Conservation (phyloP, 2,113 vertebrate genomes). For the Malurus elegans region DNA sequence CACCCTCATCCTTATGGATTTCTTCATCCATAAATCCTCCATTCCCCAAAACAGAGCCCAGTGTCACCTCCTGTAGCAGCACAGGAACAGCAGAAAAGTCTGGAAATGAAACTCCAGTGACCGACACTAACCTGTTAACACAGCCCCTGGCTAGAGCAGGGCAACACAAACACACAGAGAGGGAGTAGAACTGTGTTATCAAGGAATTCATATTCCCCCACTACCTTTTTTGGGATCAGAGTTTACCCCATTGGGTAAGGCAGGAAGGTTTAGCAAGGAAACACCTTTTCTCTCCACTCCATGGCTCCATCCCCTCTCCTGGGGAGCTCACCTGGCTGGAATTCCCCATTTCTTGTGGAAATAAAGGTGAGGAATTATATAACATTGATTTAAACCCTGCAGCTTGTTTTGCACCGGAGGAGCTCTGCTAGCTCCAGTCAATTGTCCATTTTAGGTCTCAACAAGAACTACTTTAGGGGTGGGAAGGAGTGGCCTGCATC, state of each 20-base stretch:
- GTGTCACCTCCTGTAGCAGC: not conserved
- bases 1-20: not conserved
- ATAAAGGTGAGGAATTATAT: not conserved
- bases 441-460: not conserved
- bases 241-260: not conserved
- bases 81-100: not conserved
- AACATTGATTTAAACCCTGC: not conserved
- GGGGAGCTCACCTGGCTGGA: not conserved
- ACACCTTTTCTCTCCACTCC: not conserved
- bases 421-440: not conserved
- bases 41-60: not conserved
- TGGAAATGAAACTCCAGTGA: not conserved
- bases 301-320: not conserved
- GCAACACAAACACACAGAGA: accelerated
- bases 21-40: not conserved
- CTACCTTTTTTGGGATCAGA: not conserved
- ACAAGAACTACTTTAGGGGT: not conserved
- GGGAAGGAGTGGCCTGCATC: not conserved
- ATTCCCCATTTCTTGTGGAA: not conserved
- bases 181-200: not conserved
- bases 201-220: not conserved
- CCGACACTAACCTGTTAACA: not conserved
- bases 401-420: not conserved
- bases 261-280: not conserved
- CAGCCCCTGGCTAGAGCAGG: not conserved